Percentiles rank a stretch among this genome's conserved stretches.
Conservation (phyloP, 2,888 invertebrate species). For the Drosophila mercatorum region DNA sequence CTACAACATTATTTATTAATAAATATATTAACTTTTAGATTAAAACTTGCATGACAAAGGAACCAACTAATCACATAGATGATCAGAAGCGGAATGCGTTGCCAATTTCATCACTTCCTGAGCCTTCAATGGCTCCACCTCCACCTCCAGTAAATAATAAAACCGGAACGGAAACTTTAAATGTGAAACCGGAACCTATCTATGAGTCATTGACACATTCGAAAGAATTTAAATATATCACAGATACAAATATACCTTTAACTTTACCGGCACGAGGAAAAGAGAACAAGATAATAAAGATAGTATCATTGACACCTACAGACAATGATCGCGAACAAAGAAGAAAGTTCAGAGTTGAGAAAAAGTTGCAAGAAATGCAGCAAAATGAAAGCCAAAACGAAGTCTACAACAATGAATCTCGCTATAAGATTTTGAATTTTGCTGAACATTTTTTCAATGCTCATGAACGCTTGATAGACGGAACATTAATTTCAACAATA, state of each 20-base stretch:
- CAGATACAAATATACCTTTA: neutral
- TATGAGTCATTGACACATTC: conserved; percentile 92
- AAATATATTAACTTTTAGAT: conserved; percentile 80
- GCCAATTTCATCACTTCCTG: conserved; percentile 88
- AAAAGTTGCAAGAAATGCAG: conserved; percentile 93
- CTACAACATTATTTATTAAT: neutral
- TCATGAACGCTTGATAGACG: conserved; percentile 94
- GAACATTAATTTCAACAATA: conserved; percentile 93
- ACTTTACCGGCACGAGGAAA: conserved; percentile 7
- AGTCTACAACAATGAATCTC: conserved; percentile 86
- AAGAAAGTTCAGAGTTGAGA: conserved; percentile 93
- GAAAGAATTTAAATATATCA: conserved; percentile 2
- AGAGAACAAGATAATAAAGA: neutral
- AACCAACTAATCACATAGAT: neutral
- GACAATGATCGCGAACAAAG: conserved; percentile 89
- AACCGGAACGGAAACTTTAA: neutral
- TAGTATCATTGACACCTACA: neutral
- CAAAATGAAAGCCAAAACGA: conserved; percentile 84
- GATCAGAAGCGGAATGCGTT: conserved; percentile 80
- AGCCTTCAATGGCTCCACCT: conserved; percentile 91
- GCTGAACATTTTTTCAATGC: conserved; percentile 97
- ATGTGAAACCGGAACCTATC: conserved; percentile 88
- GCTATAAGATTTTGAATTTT: conserved; percentile 95
- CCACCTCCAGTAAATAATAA: conserved; percentile 86
- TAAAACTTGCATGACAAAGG: conserved; percentile 88